A percentile compares a stretch with the other conserved stretches of the same genome.
phyloP scores from a whole-genome alignment of 2,797 vertebrate species.

The Rhabdomys pumilio region DNA sequence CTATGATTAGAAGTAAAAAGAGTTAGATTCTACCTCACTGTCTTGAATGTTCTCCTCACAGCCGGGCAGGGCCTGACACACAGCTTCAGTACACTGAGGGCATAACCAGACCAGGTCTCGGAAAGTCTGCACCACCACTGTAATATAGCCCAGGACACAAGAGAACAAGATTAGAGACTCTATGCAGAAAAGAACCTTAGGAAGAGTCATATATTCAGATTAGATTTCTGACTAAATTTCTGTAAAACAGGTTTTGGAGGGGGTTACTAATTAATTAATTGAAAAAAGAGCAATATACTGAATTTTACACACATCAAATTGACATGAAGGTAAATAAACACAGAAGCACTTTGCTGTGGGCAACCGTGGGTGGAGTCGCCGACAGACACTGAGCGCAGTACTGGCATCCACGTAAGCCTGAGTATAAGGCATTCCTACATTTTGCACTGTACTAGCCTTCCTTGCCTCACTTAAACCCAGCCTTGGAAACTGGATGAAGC shows the following conservation, averaged over 20 bases:
- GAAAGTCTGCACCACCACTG: conserved; percentile 96
- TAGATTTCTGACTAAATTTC: neutral
- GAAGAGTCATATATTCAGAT: conserved; percentile 10
- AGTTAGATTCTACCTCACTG: conserved; percentile 91
- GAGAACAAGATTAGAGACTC: conserved; percentile 5
- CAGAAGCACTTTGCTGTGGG: neutral
- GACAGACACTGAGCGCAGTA: conserved; percentile 30
- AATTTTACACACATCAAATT: neutral
- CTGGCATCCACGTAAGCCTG: neutral
- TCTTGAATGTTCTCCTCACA: conserved; percentile 95
- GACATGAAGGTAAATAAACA: neutral
- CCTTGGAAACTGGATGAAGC: neutral
- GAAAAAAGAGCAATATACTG: conserved; percentile 1
- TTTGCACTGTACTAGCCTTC: neutral
- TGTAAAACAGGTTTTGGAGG: neutral
- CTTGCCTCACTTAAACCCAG: neutral
- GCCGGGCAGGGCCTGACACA: conserved; percentile 93
- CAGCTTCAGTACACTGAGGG: conserved; percentile 93
- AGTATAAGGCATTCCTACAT: neutral
- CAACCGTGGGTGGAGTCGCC: neutral
- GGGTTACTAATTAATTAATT: neutral
- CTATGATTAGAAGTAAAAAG: neutral
- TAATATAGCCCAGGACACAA: conserved; percentile 55
- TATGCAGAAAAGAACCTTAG: neutral
- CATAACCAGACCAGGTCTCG: conserved; percentile 97